Conservation (phyloP, 92 coral and sea anemone species). For the Bergia puertoricense region DNA sequence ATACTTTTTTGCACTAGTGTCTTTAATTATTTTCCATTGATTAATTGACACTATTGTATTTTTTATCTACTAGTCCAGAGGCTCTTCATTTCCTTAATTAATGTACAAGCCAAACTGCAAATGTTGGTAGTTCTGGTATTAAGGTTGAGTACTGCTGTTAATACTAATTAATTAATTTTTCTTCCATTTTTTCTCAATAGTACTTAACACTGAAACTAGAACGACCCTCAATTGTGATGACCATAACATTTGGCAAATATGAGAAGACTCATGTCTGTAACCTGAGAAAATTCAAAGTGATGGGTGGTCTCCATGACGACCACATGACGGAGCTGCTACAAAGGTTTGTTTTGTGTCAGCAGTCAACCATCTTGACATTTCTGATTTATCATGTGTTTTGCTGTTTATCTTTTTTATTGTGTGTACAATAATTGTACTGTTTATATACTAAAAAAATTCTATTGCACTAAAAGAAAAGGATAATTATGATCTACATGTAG, state of each 20-base stretch:
- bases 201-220: conserved; percentile 82
- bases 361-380: background rate
- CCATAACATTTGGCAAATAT: conserved; percentile 90
- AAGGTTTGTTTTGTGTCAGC: conserved; percentile 56
- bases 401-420: background rate
- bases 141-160: no score
- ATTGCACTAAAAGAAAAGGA: no score
- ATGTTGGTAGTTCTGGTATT: no score
- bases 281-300: conserved; percentile 89
- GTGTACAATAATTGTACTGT: no score
- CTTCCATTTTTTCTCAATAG: conserved; percentile 42
- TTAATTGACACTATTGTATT: no score
- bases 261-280: conserved; percentile 96
- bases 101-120: no score
- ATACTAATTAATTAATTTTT: background rate
- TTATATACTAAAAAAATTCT: no score
- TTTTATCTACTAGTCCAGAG: no score
- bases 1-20: no score
- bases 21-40: no score
- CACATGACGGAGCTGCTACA: conserved; percentile 92
- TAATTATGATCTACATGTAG: no score
- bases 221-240: conserved; percentile 83
- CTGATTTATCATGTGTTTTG: background rate
- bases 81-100: no score
- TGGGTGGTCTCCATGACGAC: conserved; percentile 92